A percentile compares a stretch with the other conserved stretches of the same genome.
Evolutionary conservation across 2,113 vertebrate genomes (phyloP).

Genomic region (Poeciliopsis turrubarensis): DNA sequence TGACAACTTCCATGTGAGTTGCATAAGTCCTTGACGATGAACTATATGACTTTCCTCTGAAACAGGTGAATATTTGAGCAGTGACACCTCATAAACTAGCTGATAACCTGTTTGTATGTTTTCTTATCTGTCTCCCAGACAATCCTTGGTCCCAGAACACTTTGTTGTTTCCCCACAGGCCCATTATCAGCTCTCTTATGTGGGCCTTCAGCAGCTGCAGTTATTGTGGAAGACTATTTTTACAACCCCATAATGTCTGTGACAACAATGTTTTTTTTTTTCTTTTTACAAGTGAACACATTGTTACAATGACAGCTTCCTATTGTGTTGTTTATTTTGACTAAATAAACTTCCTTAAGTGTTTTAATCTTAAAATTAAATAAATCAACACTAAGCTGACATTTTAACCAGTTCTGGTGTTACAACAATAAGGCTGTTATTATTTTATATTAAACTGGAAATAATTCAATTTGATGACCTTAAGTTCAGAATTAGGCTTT

Average conservation of each 20-base stretch:
- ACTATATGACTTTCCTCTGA: slow-evolving; percentile 25
- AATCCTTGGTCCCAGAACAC: slow-evolving; percentile 71
- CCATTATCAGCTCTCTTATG: slow-evolving; percentile 74
- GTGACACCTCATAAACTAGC: slow-evolving; percentile 74
- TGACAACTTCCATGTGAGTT: neutral
- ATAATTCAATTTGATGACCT: too few relatives aligned
- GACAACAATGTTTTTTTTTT: slow-evolving; percentile 35
- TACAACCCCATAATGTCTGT: slow-evolving; percentile 58
- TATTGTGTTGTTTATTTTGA: slow-evolving; percentile 11
- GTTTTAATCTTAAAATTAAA: neutral
- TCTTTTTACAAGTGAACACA: slow-evolving; percentile 57
- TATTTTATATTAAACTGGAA: too few relatives aligned
- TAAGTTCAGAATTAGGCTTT: neutral
- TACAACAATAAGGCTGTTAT: too few relatives aligned
- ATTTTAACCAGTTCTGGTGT: neutral
- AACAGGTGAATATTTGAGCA: slow-evolving; percentile 70
- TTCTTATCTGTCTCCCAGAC: slow-evolving; percentile 77
- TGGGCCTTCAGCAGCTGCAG: slow-evolving; percentile 57
- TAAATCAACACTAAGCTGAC: neutral
- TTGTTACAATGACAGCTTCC: slow-evolving; percentile 20
- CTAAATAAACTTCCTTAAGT: neutral
- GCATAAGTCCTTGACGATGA: slow-evolving; percentile 29
- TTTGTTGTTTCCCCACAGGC: slow-evolving; percentile 68
- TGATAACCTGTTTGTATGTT: slow-evolving; percentile 74
- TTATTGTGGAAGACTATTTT: slow-evolving; percentile 62